Base-by-base conservation (phyloP, 2,113 vertebrate species). In the Indicator maculatus region DNA sequence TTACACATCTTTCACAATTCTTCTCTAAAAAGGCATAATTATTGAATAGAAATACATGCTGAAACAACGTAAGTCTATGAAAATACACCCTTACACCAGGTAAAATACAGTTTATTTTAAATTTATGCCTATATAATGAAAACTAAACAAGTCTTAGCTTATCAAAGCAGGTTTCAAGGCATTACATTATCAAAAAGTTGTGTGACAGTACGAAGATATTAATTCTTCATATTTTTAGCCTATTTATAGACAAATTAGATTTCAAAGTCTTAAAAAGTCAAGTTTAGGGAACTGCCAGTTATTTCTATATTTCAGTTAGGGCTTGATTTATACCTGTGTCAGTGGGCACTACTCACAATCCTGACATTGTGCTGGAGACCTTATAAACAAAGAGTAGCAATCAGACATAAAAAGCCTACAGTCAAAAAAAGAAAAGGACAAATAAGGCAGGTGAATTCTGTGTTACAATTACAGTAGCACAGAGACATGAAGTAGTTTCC, bases 81-180 rank as follows among this genome's bases (percentile, higher is more conserved):
- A 96, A 96, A 83, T 56, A 60, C 28, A 85, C 64, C 82, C 86
- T 94, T 91, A 44, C 93, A 95, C 85, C 86, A 97, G 83, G 70
- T 92, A 95, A 95, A 95, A 93, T 64, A 93, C 23, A 21, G 41
- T 80, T 85, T 90, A 91, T 44, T 69, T 69, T 79, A 27, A 77
- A 90, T 15, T 67, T 56, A 64, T 2, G 53, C 21, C 64, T 76
- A 45, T 5, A 8, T 15, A 82, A 86, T 11, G 47, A 72, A 86
- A 82, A 71, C 20, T 27, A 67, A 88, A 58, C 1, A 2, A 86
- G 15, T 21, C 26, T 65, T 74, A 20, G 17, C 21, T 77, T 28
- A 81, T 15, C 38, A 88, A 63, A 1, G 14, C 14, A 79, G 23
- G 16, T 44, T 76, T 65, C 36, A 79, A 86, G 50, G 27, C 14